Evolutionary conservation across 1,140 invertebrate species (phyloP).

Genomic region (Cotesia chilonis): DNA sequence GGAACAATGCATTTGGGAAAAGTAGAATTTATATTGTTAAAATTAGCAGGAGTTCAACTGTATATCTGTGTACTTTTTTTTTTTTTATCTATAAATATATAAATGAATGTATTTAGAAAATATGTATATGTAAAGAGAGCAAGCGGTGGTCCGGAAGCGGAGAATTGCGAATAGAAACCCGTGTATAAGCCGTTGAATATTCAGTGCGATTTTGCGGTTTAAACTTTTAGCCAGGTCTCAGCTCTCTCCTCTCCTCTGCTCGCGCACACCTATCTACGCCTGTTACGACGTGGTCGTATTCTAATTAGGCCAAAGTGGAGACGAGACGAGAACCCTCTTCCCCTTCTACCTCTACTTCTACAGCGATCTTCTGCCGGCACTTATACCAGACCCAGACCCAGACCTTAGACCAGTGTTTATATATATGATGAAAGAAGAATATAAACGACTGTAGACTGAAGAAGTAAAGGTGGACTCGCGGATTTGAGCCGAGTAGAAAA

Average conservation of each 20-base stretch:
- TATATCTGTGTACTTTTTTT: background rate
- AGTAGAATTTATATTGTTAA: conserved; percentile 17
- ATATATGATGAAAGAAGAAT: background rate
- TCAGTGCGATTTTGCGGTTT: conserved; percentile 46
- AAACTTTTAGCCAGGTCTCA: conserved; percentile 41
- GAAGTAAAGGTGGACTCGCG: too few relatives aligned
- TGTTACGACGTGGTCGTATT: conserved; percentile 40
- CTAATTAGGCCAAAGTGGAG: conserved; percentile 41
- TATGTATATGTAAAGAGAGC: conserved; percentile 33
- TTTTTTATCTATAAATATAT: conserved; percentile 6
- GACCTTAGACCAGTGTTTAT: background rate
- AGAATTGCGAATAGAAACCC: conserved; percentile 38
- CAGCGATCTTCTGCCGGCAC: background rate
- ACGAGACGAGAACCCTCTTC: conserved; percentile 16
- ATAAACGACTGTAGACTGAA: background rate
- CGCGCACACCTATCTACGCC: background rate
- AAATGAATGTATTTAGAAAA: conserved; percentile 16
- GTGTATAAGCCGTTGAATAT: conserved; percentile 45
- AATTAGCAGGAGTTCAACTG: background rate
- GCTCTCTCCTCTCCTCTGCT: too few relatives aligned
- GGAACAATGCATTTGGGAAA: conserved; percentile 8
- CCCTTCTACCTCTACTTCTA: background rate
- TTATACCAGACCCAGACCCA: background rate
- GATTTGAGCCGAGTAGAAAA: background rate
- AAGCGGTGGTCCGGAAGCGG: conserved; percentile 32